Percentiles rank a stretch among this genome's conserved stretches.
These are phyloP conservation scores for Syngnathoides biaculeatus DNA, from an alignment of 2,113 vertebrate species.

Conservation along the genomic window DNA sequence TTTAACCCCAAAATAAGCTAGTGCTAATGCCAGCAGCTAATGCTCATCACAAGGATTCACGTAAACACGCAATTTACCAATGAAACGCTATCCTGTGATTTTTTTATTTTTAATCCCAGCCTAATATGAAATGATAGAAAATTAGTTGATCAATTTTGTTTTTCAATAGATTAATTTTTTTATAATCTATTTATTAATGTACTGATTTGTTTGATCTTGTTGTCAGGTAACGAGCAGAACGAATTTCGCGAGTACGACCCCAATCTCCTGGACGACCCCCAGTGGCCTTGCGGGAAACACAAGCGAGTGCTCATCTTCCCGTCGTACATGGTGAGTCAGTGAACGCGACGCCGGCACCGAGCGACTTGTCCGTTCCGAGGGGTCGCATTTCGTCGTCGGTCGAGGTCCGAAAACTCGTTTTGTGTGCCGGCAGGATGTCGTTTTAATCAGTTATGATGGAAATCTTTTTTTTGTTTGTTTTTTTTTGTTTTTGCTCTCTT, in stretches of 20 bases:
- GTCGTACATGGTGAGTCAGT: conserved; percentile 89
- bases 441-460: conserved; percentile 47
- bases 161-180: background rate
- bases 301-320: conserved; percentile 96
- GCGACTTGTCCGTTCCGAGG: conserved; percentile 11
- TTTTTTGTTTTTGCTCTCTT: conserved; percentile 30
- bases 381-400: background rate
- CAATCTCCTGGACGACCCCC: conserved; percentile 95
- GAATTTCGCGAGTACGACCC: conserved; percentile 93
- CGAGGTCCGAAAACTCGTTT: background rate
- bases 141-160: no score
- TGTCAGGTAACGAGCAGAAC: conserved; percentile 85
- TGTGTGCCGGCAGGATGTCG: conserved; percentile 18
- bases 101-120: no score
- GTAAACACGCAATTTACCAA: no score
- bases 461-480: background rate
- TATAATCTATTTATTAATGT: no score
- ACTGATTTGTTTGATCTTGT: conserved; percentile 12
- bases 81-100: no score
- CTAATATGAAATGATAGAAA: no score
- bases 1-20: no score
- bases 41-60: no score
- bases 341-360: background rate
- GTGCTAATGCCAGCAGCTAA: no score
- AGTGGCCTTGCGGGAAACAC: conserved; percentile 99